Base-by-base conservation (phyloP, 1,140 invertebrate species). In the Thaumetopoea pityocampa region DNA sequence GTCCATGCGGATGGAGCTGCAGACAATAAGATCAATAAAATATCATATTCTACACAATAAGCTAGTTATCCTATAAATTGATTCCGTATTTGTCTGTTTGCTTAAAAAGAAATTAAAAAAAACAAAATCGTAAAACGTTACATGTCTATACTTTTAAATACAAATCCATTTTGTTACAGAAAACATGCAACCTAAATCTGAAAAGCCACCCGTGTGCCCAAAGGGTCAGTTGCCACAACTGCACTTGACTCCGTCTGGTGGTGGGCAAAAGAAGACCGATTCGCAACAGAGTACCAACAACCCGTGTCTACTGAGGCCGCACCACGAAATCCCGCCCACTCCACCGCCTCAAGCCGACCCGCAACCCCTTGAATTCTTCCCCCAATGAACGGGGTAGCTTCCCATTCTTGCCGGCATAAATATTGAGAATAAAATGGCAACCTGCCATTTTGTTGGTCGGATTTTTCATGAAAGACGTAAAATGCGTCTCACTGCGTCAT, bases 141-240 rank as follows among this genome's bases (percentile, higher is more conserved):
- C n/a, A n/a, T n/a, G n/a, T n/a, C n/a, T n/a, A n/a, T n/a, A n/a
- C n/a, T n/a, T n/a, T n/a, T n/a, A n/a, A n/a, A n/a, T n/a, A n/a
- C n/a, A n/a, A n/a, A n/a, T n/a, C n/a, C n/a, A n/a, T 52, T 58
- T 56, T 52, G n/a, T 67, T 68, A 15, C 54, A 81, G 77, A 20
- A 46, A 72, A 56, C 27, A 81, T 83, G 79, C 74, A 79, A 45
- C 72, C 76, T 2, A 79, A 68, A 50, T 42, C 67, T n/a, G 67
- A 80, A 5, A 68, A 63, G 50, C 56, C 67, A 7, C 67, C 72
- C 10, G 43, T 67, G 22, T 64, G 62, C 17, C 54, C 76, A 8
- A 77, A 70, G 32, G 32, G 32, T 9, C 53, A 69, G 26, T 41
- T 72, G 10, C 79, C 74, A 4, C 47, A 62, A 3, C 58, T 83